phyloP scores from a whole-genome alignment of 2,113 vertebrate species.

The Dromaius novaehollandiae region DNA sequence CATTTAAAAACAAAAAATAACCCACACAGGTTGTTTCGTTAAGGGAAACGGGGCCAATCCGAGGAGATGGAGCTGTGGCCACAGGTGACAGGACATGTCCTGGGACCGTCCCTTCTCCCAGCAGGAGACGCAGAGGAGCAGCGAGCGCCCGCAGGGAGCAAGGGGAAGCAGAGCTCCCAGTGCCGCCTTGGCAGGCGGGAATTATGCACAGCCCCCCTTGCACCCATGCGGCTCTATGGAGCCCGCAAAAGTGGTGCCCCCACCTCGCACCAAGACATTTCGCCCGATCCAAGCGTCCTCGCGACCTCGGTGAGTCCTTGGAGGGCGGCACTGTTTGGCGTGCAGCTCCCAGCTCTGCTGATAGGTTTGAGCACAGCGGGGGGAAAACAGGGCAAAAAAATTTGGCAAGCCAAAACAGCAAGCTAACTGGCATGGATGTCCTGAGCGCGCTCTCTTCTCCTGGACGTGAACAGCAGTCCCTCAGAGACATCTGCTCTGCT shows the following conservation, averaged over 20 bases:
- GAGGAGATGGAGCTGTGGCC: not conserved
- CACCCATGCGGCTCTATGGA: fast-evolving
- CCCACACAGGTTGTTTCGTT: not conserved
- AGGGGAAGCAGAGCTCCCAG: not conserved
- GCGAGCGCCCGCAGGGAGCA: not conserved
- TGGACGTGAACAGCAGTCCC: fast-evolving
- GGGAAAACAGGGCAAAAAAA: not conserved
- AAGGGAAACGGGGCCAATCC: not conserved
- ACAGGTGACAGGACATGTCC: fast-evolving
- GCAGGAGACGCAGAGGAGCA: not conserved
- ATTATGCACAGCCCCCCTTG: not conserved
- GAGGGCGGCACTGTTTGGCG: fast-evolving
- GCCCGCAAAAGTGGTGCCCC: too few species aligned
- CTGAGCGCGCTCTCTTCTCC: not conserved
- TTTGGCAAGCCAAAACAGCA: too few species aligned
- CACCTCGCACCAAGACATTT: fast-evolving
- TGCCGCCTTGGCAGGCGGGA: not conserved
- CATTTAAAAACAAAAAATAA: not conserved
- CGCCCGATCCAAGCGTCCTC: fast-evolving
- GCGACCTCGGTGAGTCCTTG: not conserved
- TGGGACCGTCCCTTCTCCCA: fast-evolving
- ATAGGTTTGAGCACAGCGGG: fast-evolving
- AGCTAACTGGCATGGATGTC: too few species aligned
- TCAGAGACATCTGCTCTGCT: not conserved
- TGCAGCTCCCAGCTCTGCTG: not conserved